These are phyloP conservation scores for Equus przewalskii DNA, from an alignment of 2,113 vertebrate genomes.

Conservation along the genomic window DNA sequence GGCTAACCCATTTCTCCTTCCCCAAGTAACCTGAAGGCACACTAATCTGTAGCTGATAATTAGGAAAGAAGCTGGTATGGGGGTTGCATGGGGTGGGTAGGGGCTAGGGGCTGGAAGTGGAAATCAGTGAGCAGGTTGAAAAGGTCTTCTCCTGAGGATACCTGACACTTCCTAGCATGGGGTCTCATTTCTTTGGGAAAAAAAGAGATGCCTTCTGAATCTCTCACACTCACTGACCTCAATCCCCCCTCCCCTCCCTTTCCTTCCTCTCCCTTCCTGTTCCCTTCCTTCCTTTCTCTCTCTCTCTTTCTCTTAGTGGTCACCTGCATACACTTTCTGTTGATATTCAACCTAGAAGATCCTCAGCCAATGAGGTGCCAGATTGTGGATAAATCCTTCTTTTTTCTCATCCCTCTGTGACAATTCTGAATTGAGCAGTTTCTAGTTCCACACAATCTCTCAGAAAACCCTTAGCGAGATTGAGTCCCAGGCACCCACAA, in stretches of 20 bases:
- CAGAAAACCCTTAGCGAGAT: background rate
- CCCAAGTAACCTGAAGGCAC: background rate
- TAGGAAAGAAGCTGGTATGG: background rate
- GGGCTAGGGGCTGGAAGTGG: background rate
- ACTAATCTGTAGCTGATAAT: background rate
- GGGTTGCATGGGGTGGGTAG: too few species aligned
- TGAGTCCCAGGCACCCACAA: background rate
- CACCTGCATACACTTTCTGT: background rate
- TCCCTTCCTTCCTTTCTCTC: background rate
- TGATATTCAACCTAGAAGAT: constrained; percentile 48
- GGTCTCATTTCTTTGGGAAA: background rate
- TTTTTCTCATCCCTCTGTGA: background rate
- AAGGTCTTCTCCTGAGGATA: background rate
- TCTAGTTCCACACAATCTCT: background rate
- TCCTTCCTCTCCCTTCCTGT: too few species aligned
- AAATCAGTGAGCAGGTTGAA: background rate
- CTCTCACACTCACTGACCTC: background rate
- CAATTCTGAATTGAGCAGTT: background rate
- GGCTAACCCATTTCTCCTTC: background rate
- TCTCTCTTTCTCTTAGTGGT: constrained; percentile 79
- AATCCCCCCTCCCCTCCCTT: too few species aligned
- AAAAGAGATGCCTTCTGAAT: background rate
- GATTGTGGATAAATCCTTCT: background rate
- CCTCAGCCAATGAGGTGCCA: background rate
- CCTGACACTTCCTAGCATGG: background rate